Base-by-base conservation (phyloP, 2,888 invertebrate species). In the Cheilosia scutellata region DNA sequence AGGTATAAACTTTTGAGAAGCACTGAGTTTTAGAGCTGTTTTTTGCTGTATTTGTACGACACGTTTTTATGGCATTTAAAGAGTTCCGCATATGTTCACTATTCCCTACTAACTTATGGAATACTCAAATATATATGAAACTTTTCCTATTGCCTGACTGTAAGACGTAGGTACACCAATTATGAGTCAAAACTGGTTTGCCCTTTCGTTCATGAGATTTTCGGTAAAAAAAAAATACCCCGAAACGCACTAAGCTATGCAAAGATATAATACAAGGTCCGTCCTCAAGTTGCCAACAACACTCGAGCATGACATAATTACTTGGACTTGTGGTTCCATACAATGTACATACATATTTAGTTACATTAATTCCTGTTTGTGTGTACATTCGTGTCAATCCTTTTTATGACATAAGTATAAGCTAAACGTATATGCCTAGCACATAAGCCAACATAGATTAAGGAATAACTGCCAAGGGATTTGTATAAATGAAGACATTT, bases 251-350 rank as follows among this genome's bases (percentile, higher is more conserved):
- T 57, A 70, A 57, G n/a, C 57, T 33, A n/a, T 9, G 2, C 9
- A 16, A 31, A 27, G 7, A 20, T 20, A 20, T 20, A 20, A 20
- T 20, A 20, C 20, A 20, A 37, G 33, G 37, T 42, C 29, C 29
- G 29, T 44, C 9, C 27, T 62, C n/a, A 20, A 20, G 20, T 20
- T 20, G 0, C 20, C 20, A 25, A 49, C 9, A 58, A 11, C 51
- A 44, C 29, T 42, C 60, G 7, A 60, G 42, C 40, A 62, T 60
- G 72, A 51, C 40, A 51, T 62, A 62, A 62, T 72, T 72, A 51
- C 60, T 29, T 62, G 51, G 60, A 53, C 51, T 20, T 72, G 42
- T 29, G 27, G 16, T 42, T 16, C 2, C 40, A 55, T 5, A 20
- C 11, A 20, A 33, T 29, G 29, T 13, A 20, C 42, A 16, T 42